Percentiles rank a stretch among this genome's conserved stretches.
These are phyloP conservation scores for Ictalurus punctatus DNA, from an alignment of 2,113 vertebrate genomes.

Conservation along the genomic window DNA sequence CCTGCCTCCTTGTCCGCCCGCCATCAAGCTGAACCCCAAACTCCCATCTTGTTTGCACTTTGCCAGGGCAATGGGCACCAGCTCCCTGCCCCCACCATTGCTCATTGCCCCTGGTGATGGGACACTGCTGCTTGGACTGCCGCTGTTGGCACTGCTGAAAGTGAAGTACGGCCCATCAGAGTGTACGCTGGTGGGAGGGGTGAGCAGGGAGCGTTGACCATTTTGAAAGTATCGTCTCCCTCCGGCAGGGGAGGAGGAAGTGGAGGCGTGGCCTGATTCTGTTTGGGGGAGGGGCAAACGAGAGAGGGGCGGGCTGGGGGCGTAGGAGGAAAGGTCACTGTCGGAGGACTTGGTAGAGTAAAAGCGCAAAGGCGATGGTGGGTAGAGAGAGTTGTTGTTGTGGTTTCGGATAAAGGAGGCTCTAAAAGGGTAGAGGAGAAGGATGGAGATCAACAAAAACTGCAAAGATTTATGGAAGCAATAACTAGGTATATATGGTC, in stretches of 20 bases:
- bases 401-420: conserved; percentile 70
- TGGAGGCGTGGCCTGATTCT: conserved; percentile 49
- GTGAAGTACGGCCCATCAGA: conserved; percentile 66
- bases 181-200: conserved; percentile 53
- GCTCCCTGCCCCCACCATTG: conserved; percentile 53
- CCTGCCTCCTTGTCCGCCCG: conserved; percentile 70
- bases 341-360: conserved; percentile 70
- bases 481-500: neutral
- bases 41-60: conserved; percentile 64
- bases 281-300: conserved; percentile 58
- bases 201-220: conserved; percentile 47
- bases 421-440: conserved; percentile 50
- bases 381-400: conserved; percentile 69
- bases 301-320: conserved; percentile 61
- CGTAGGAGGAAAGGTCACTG: conserved; percentile 65
- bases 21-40: conserved; percentile 72
- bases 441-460: neutral
- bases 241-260: conserved; percentile 49
- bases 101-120: conserved; percentile 52
- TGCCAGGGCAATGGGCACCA: conserved; percentile 71
- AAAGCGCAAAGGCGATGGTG: conserved; percentile 57
- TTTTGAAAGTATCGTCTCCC: conserved; percentile 36
- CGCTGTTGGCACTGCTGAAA: conserved; percentile 64
- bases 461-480: neutral
- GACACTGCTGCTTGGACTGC: conserved; percentile 45